Evolutionary conservation across 2,888 invertebrate genomes (phyloP), one percentile per base, ranked within the genome.

Genomic region (Erebia aethiops): DNA sequence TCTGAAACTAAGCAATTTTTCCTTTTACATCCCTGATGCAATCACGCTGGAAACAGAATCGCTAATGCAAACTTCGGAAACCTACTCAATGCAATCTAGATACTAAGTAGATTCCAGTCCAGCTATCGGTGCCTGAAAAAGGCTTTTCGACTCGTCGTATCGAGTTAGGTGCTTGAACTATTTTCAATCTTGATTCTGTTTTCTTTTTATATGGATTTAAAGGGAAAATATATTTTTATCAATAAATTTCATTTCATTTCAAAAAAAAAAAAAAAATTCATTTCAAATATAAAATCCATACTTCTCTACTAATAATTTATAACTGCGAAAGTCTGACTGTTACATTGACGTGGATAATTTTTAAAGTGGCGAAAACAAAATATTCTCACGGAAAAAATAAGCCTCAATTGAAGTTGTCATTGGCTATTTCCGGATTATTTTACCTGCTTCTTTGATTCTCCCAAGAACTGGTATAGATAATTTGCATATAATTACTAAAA

Each of bases 21-120:
- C 71, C 62, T 64, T 73, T 69, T 60, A 57, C 69, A 71, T 73
- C 35, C 54, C 56, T 67, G 70, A 74, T 74, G 69, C 71, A 67
- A 71, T 74, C 74, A 71, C 70, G 71, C 74, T 70, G 62, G 71
- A 75, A 72, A 75, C 71, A 56, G 74, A 75, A 75, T 75, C 49
- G 14, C 67, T 75, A 75, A 71, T 75, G 71, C 62, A 67, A 68
- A 46, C 67, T 64, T 51, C 51, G 63, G 63, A 65, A 26, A 51
- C 62, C 67, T 72, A 61, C 63, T 70, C 70, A 71, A 71, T 70
- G 67, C 67, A 73, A 71, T 69, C 69, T 71, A 71, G 68, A 73
- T 71, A 70, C 58, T 69, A 73, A 72, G 57, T 35, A 67, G 66
- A 74, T 74, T 69, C 58, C 21, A 67, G 66, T 69, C 46, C 13